phyloP scores from a whole-genome alignment of 30 jellyfish, hydroid and myxozoan genomes.

The Mastigias papua region DNA sequence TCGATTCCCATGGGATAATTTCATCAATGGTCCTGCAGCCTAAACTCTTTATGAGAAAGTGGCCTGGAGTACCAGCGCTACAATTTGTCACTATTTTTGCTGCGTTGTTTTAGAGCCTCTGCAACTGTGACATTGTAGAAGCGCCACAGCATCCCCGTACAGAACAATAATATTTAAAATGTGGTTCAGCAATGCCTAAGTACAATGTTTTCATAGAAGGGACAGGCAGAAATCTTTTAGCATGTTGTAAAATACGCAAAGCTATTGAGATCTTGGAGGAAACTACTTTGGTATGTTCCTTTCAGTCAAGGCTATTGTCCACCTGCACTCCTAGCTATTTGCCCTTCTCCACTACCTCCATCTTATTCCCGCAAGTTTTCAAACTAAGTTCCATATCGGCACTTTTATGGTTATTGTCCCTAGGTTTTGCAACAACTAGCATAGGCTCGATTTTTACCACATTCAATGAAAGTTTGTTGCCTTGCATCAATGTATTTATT shows the following conservation, averaged over 20 bases:
- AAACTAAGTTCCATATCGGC: neutral
- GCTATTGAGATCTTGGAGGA: neutral
- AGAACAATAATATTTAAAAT: neutral
- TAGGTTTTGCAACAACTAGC: neutral
- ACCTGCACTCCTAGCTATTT: neutral
- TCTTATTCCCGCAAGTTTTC: neutral
- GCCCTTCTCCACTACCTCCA: neutral
- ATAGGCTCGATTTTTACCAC: neutral
- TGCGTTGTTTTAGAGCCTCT: neutral
- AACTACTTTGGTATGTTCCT: neutral
- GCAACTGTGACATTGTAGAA: neutral
- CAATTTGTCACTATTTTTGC: neutral
- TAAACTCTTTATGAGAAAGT: neutral
- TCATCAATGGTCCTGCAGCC: neutral
- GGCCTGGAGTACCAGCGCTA: neutral
- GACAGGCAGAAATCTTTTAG: neutral
- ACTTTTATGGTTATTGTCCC: neutral
- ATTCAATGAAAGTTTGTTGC: neutral
- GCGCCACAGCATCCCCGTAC: neutral
- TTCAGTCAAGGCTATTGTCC: neutral
- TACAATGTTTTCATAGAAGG: neutral
- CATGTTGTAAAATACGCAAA: neutral
- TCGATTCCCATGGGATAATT: neutral
- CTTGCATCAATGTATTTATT: too few species aligned
- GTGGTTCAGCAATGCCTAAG: neutral